phyloP scores from a whole-genome alignment of 2,888 invertebrate genomes.

The Acanthosepion esculentum region DNA sequence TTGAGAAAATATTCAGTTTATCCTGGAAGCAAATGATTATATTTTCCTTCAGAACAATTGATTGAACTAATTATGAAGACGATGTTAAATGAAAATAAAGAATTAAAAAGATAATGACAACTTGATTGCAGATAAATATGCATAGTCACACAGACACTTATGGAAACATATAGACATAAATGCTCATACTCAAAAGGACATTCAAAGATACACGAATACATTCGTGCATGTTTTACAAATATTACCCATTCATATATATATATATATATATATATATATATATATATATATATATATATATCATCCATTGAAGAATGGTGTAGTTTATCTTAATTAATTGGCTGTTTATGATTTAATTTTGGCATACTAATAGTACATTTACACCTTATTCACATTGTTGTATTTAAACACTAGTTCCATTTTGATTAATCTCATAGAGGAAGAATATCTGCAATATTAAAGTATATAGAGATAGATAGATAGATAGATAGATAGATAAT shows the following conservation, averaged over 20 bases:
- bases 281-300: background rate
- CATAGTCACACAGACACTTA: background rate
- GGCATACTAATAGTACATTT: too few species aligned
- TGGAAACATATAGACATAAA: background rate
- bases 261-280: background rate
- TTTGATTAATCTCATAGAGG: too few species aligned
- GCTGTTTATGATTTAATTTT: too few species aligned
- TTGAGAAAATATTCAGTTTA: background rate
- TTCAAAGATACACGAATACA: background rate
- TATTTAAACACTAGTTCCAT: too few species aligned
- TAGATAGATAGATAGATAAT: too few species aligned
- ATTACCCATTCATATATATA: background rate
- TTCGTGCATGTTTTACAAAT: too few species aligned
- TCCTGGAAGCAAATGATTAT: background rate
- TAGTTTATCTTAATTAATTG: too few species aligned
- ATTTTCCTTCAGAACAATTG: background rate
- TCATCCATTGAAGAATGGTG: too few species aligned
- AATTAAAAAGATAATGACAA: too few species aligned
- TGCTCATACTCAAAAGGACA: background rate
- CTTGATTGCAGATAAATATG: background rate
- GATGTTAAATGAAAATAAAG: background rate
- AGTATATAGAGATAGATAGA: too few species aligned
- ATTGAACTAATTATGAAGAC: background rate
- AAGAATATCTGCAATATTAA: too few species aligned
- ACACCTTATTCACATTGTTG: too few species aligned